Base-by-base conservation (phyloP, 1,140 invertebrate species). In the Bombus fervidus region DNA sequence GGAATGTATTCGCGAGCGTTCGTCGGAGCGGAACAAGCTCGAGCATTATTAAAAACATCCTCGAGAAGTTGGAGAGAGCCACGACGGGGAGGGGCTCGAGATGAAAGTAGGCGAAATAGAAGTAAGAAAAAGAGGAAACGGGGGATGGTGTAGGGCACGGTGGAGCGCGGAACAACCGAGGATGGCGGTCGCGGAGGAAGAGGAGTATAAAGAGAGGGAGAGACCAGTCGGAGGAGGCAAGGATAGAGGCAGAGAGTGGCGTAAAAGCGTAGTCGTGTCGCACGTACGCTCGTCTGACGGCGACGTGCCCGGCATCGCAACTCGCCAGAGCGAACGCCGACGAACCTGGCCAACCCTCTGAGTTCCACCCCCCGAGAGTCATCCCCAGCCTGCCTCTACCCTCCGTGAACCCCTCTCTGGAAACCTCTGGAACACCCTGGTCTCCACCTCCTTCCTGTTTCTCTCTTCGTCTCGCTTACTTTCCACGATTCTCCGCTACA, bases 261-360 rank as follows among this genome's bases (percentile, higher is more conserved):
- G 94, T 95, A 95, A 95, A 95, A 95, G 95, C 94, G 94, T 95
- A 95, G 94, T 95, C 94, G 92, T 95, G 94, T 95, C 92, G 94
- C 95, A 95, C 94, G 94, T 95, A 95, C 94, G 94, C 93, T 95
- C 95, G 95, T 95, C 94, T 95, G 94, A 94, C 92, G 93, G 93
- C 91, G 92, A 95, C 95, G 94, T 95, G 94, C 93, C 88, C 86
- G 79, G 94, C 91, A 94, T 95, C 78, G 90, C 86, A 92, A 93
- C 91, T 86, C 89, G 85, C 82, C 75, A 81, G 69, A 87, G 87
- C 87, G 91, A 89, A 89, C 88, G 77, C 86, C 88, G 90, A 87
- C 92, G 90, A 91, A 89, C 86, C 89, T 83, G 79, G 87, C 87
- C 75, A 90, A 90, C 89, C 89, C 89, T 87, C 87, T 75, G 83